A percentile compares a stretch with the other conserved stretches of the same genome.
Conservation (phyloP, 2,113 vertebrate genomes). For the Piprites chloris region DNA sequence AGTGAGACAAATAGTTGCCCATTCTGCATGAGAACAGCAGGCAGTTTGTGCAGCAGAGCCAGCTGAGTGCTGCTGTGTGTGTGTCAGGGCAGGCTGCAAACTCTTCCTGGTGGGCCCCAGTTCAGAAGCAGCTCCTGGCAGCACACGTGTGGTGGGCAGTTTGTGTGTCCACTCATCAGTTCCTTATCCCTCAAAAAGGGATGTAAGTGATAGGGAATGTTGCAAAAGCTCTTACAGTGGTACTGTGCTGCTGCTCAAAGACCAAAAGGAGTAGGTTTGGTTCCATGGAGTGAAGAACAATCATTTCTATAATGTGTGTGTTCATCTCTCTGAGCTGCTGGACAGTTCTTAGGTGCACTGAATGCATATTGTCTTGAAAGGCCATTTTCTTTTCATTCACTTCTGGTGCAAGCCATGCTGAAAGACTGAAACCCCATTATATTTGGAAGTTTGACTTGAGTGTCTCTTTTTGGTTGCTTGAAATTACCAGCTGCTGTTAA, state of each 20-base stretch:
- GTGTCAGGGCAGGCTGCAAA: not conserved
- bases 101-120: not conserved
- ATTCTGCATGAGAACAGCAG: not conserved
- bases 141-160: not conserved
- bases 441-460: not conserved
- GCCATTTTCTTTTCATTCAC: not conserved
- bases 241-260: not conserved
- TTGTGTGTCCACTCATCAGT: not conserved
- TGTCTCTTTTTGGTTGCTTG: not conserved
- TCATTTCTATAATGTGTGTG: fast-evolving
- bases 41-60: not conserved
- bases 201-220: not conserved
- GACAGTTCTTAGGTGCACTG: not conserved
- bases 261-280: not conserved
- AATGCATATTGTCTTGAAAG: not conserved
- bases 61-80: not conserved
- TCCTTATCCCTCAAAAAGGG: not conserved
- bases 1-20: constrained; percentile 1
- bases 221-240: not conserved
- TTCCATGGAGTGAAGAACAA: not conserved
- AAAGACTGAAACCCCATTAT: not conserved
- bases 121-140: not conserved
- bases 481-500: not conserved
- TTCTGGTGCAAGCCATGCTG: not conserved
- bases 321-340: not conserved